A percentile compares a stretch with the other conserved stretches of the same genome.
phyloP scores from a whole-genome alignment of 2,113 vertebrate genomes.

The Brachirus orientalis region DNA sequence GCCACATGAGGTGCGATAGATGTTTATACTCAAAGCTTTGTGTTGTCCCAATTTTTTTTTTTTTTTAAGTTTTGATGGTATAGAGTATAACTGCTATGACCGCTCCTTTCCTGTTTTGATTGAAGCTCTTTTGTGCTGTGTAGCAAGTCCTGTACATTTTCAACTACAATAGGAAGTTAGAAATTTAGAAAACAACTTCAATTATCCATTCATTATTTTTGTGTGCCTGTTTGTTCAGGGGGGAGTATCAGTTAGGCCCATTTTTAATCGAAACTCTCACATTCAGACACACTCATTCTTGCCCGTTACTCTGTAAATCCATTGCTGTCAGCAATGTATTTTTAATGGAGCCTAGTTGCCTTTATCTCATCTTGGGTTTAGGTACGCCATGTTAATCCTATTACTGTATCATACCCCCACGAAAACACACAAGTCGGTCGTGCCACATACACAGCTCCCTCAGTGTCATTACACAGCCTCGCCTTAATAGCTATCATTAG shows the following conservation, averaged over 20 bases:
- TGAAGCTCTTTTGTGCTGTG: background rate
- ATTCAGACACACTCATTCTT: constrained; percentile 20
- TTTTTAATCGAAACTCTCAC: constrained; percentile 34
- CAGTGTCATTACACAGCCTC: constrained; percentile 66
- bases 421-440: constrained; percentile 73
- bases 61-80: too few relatives aligned
- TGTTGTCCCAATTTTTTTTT: background rate
- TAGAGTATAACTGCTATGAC: background rate
- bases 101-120: too few relatives aligned
- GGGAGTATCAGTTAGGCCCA: background rate
- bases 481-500: constrained; percentile 76
- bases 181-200: constrained; percentile 3
- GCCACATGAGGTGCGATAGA: background rate
- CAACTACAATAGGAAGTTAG: background rate
- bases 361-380: constrained; percentile 80
- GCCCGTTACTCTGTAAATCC: constrained; percentile 15
- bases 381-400: constrained; percentile 78
- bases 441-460: constrained; percentile 64
- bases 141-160: background rate
- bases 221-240: too few relatives aligned
- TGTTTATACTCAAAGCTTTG: background rate
- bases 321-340: constrained; percentile 67
- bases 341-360: constrained; percentile 71
- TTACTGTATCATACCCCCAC: constrained; percentile 71
- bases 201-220: background rate